Evolutionary conservation across 2,888 invertebrate genomes (phyloP), one percentile per base, ranked within the genome.

Genomic region (Alloscopus bannaensis): DNA sequence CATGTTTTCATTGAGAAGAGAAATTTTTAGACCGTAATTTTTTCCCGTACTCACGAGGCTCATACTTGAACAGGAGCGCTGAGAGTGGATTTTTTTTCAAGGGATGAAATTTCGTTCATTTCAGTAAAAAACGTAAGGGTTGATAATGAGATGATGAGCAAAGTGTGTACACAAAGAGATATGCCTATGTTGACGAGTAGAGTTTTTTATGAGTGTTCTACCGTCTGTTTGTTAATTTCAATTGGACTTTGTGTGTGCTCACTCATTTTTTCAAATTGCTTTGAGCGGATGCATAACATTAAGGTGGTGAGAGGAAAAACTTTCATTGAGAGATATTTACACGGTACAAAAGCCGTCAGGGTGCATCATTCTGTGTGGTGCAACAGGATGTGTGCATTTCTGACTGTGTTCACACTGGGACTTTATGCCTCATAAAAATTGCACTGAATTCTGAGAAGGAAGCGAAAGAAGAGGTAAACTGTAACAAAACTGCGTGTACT

Each of bases 11-110:
- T 31, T 13, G 28, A 72, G n/a, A n/a, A n/a, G 72, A 31, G 72
- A 72, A 72, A 72, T 72, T 72, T 71, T 52, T 60, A 72, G 64
- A 72, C 50, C 64, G 62, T 72, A 72, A 64, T 72, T 50, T 60
- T 69, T n/a, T n/a, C n/a, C n/a, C n/a, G n/a, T n/a, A n/a, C n/a
- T n/a, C n/a, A n/a, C n/a, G n/a, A n/a, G n/a, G n/a, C n/a, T n/a
- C n/a, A n/a, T n/a, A n/a, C n/a, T n/a, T n/a, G n/a, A n/a, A n/a
- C n/a, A n/a, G n/a, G n/a, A n/a, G n/a, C n/a, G n/a, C n/a, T n/a
- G n/a, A n/a, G n/a, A n/a, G n/a, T n/a, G n/a, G n/a, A n/a, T n/a
- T n/a, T n/a, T n/a, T 3, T 50, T 6, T 47, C 29, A 57, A 40
- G 16, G 36, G 50, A 70, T 57, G 18, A 72, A 72, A 62, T 72